Base-by-base conservation (phyloP, 2,888 invertebrate genomes). In the Cenopis cana region DNA sequence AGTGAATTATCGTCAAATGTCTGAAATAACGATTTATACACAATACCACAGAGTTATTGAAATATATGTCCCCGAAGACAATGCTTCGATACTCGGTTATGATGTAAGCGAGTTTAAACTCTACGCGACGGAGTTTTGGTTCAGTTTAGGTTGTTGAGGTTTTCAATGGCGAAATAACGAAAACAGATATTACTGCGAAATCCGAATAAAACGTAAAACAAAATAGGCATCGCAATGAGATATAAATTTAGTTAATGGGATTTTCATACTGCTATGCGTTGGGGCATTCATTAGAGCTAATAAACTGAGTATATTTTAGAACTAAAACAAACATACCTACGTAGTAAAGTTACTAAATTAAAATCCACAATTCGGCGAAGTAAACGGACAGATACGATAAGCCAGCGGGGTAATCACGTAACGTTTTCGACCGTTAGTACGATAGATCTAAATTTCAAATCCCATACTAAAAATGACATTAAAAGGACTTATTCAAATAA, bases 11-110 rank as follows among this genome's bases (percentile, higher is more conserved):
- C 85, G 86, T 87, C 82, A 83, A 84, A 87, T 84, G 88, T 89
- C 88, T 89, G 86, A 89, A 89, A 90, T 87, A 83, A 89, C 84
- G 85, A 91, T 91, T 91, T 91, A 90, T 90, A 86, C 83, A 83
- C 85, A 85, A 84, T 88, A 86, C 85, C 83, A 84, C 81, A 85
- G 82, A 89, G 88, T 90, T 90, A 91, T 90, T 91, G 89, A 91
- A 91, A 91, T 91, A 91, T 91, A 91, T 86, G 89, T 88, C 89
- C 90, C 90, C 76, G 86, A 89, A 88, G 90, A 89, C 89, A 87
- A 87, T 81, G 79, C 81, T 83, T 76, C 82, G 80, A 81, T 82
- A 78, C 79, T 79, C 75, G 77, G 73, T 76, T 75, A 73, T 76
- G 74, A 75, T 66, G 68, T 61, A 74, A 77, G 73, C 78, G 60